phyloP scores from a whole-genome alignment of 2,888 invertebrate species.

The Eugnorisma glareosa region DNA sequence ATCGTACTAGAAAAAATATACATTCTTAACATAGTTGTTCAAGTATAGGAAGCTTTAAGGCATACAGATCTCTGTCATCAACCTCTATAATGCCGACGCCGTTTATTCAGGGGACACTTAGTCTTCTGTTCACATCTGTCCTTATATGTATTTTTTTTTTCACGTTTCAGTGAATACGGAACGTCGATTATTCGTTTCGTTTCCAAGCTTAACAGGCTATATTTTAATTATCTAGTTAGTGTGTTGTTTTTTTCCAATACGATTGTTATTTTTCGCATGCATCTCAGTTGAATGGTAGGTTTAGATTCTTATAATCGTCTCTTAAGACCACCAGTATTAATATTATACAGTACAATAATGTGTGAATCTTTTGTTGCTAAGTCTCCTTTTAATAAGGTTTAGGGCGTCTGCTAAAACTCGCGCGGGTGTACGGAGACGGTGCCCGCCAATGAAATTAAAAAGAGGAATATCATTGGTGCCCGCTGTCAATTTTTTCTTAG shows the following conservation, averaged over 20 bases:
- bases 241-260: background rate
- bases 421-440: background rate
- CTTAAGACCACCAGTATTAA: constrained; percentile 37
- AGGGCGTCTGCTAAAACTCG: background rate
- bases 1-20: background rate
- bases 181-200: too few relatives aligned
- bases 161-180: too few relatives aligned
- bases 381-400: background rate
- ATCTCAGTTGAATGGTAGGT: constrained; percentile 2
- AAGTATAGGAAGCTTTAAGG: background rate
- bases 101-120: background rate
- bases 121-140: background rate
- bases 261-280: background rate
- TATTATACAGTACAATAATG: constrained; percentile 11
- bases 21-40: background rate
- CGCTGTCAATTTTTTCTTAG: background rate
- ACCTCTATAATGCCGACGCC: background rate
- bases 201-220: background rate
- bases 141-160: too few relatives aligned
- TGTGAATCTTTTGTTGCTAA: background rate
- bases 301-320: constrained; percentile 30
- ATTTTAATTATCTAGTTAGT: constrained; percentile 2
- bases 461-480: too few relatives aligned
- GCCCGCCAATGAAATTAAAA: too few relatives aligned
- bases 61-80: background rate